Evolutionary conservation across 2,113 vertebrate species (phyloP), one percentile per base, ranked within the genome.

Genomic region (Orycteropus afer): DNA sequence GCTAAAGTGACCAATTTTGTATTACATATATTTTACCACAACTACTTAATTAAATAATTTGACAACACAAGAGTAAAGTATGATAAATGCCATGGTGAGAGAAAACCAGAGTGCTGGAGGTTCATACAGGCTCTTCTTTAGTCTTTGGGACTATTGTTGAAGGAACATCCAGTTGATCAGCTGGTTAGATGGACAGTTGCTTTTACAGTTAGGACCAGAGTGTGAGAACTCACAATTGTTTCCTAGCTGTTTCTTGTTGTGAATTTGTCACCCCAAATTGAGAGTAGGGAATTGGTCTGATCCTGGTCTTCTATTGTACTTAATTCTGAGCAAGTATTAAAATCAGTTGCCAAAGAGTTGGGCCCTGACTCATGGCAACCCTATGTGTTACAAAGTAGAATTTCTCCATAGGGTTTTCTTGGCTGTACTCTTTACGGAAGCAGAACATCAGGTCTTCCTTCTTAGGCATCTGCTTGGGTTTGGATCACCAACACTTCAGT

Each of bases 21-120:
- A n/a, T n/a, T n/a, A n/a, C n/a, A n/a, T 57, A 9, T 57, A 55
- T 23, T 57, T 57, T 57, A 57, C 55, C 55, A 57, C 4, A 23
- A 6, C 23, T 57, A 57, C 20, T 14, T 14, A 37, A 20, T 69
- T 69, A n/a, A 37, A n/a, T 67, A 17, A 69, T 69, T 37, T 37
- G 37, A 37, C 37, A 69, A 22, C 34, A 67, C 18, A 69, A 37
- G 6, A 8, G 9, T 37, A 69, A 69, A 73, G 4, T 0, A 2
- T 59, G 59, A 25, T 42, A 27, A 94, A 23, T 40, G 57, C 20
- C 3, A 3, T 15, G 22, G 27, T 17, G 13, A 79, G n/a, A 12
- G 11, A 63, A 27, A 29, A 18, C 37, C 65, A 17, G 7, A 6
- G 12, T 0, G 0, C 13, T 1, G 11, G 3, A 0, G 6, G 0